phyloP scores from a whole-genome alignment of 2,888 invertebrate genomes.

The Parnassius glacialis region DNA sequence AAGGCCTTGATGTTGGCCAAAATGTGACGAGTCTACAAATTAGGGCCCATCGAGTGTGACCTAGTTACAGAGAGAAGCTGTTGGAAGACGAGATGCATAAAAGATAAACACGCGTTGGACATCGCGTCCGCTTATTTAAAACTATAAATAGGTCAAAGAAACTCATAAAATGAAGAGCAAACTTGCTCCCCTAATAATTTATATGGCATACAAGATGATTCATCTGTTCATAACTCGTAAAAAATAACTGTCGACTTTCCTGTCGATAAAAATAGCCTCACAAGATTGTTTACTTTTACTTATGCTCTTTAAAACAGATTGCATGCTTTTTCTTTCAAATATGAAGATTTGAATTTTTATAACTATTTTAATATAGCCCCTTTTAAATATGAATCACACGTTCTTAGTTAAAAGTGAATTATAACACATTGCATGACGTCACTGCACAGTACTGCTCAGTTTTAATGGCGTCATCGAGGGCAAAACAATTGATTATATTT shows the following conservation, averaged over 20 bases:
- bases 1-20: neutral
- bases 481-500: conserved; percentile 24
- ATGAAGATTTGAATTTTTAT: too few relatives aligned
- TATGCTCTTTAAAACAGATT: neutral
- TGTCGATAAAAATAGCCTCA: neutral
- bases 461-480: conserved; percentile 21
- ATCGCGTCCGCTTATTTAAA: conserved; percentile 49
- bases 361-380: neutral
- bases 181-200: neutral
- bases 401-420: neutral
- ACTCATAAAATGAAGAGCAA: conserved; percentile 7
- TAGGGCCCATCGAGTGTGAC: conserved; percentile 18
- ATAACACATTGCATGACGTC: conserved; percentile 19
- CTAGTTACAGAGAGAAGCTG: conserved; percentile 26
- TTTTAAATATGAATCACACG: neutral
- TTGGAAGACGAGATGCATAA: conserved; percentile 28
- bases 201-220: conserved; percentile 5
- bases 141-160: conserved; percentile 55
- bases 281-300: conserved; percentile 13
- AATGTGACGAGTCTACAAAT: conserved; percentile 5
- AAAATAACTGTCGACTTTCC: conserved; percentile 10
- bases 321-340: too few relatives aligned
- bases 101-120: conserved; percentile 30
- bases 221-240: conserved; percentile 8
- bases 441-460: conserved; percentile 1